A percentile compares a stretch with the other conserved stretches of the same genome.
phyloP scores from a whole-genome alignment of 30 jellyfish, hydroid and myxozoan species.

The Cassiopea andromeda region DNA sequence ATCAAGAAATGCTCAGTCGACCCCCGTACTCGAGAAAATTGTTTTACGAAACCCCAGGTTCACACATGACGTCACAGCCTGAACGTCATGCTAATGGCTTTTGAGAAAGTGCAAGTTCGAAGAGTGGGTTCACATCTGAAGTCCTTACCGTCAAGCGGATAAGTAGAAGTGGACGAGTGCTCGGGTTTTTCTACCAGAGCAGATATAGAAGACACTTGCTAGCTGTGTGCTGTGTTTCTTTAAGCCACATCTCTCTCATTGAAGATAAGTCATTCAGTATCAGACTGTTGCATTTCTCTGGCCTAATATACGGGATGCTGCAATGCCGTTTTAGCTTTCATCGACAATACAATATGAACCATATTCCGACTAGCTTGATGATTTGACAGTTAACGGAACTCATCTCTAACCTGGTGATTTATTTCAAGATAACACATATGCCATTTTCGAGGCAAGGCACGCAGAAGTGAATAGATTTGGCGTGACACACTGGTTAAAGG shows the following conservation, averaged over 20 bases:
- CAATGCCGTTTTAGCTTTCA: not conserved
- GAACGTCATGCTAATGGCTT: not conserved
- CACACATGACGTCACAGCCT: not conserved
- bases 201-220: not conserved
- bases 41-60: not conserved
- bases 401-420: not conserved
- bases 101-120: no score
- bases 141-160: not conserved
- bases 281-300: not conserved
- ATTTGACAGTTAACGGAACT: not conserved
- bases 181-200: not conserved
- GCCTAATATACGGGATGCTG: not conserved
- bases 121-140: no score
- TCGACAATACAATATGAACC: not conserved
- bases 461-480: not conserved
- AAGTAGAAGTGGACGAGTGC: not conserved
- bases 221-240: not conserved
- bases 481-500: not conserved
- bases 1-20: no score
- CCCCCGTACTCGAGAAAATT: not conserved
- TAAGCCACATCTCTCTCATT: not conserved
- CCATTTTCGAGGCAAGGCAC: not conserved
- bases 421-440: not conserved
- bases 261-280: not conserved
- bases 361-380: not conserved